Conservation (phyloP, 2,888 invertebrate species). For the Trypoxylon attenuatum region DNA sequence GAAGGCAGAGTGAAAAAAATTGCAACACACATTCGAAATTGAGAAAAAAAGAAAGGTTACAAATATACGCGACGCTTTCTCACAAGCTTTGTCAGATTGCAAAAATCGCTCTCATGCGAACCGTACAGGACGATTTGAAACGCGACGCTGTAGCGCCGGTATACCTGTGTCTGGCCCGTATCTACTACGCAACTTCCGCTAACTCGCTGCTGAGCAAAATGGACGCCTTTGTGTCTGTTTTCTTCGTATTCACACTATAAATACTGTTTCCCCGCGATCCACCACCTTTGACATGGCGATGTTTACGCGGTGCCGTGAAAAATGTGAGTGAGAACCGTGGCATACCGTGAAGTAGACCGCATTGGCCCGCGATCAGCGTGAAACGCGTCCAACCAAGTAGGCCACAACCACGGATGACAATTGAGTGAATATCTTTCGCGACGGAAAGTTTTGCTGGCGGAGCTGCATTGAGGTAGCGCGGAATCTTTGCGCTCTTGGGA, state of each 20-base stretch:
- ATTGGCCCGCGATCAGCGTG: slow-evolving; percentile 44
- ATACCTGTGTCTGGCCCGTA: slow-evolving; percentile 61
- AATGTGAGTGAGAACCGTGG: slow-evolving; percentile 55
- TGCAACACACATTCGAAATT: too few species aligned
- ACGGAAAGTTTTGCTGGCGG: slow-evolving; percentile 39
- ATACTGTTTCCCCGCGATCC: slow-evolving; percentile 66
- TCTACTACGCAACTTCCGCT: slow-evolving; percentile 73
- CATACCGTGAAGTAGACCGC: slow-evolving; percentile 38
- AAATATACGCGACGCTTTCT: too few species aligned
- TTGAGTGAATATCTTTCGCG: slow-evolving; percentile 62
- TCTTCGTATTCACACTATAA: slow-evolving; percentile 72
- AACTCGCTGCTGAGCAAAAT: slow-evolving; percentile 73
- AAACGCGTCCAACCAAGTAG: slow-evolving; percentile 70
- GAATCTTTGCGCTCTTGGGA: slow-evolving; percentile 12
- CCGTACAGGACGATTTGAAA: slow-evolving; percentile 42
- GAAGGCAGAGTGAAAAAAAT: too few species aligned
- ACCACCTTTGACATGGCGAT: slow-evolving; percentile 61
- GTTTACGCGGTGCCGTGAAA: slow-evolving; percentile 58
- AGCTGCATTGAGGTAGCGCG: slow-evolving; percentile 15
- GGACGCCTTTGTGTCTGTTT: slow-evolving; percentile 75
- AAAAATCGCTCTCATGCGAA: slow-evolving; percentile 41
- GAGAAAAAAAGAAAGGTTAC: too few species aligned
- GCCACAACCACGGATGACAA: slow-evolving; percentile 73
- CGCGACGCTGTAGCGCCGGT: slow-evolving; percentile 57
- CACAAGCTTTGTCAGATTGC: neutral